A percentile compares a stretch with the other conserved stretches of the same genome.
These are phyloP conservation scores for Drosophila setifemur DNA, from an alignment of 1,140 invertebrate genomes.

Conservation along the genomic window DNA sequence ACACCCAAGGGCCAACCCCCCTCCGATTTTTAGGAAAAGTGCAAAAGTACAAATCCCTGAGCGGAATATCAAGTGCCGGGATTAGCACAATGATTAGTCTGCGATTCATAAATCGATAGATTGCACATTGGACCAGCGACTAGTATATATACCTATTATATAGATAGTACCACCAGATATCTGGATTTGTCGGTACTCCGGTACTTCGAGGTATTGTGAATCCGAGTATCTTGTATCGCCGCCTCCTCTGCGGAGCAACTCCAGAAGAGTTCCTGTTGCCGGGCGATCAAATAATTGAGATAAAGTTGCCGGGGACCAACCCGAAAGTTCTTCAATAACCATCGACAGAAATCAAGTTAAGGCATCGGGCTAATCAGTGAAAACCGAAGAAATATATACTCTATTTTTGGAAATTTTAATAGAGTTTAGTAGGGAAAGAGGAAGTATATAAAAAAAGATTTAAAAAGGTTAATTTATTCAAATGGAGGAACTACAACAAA, in stretches of 20 bases:
- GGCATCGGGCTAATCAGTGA: no score
- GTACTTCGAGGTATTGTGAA: no score
- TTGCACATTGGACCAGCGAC: constrained; percentile 21
- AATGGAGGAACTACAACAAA: no score
- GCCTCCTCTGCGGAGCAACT: not conserved
- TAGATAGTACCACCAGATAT: not conserved
- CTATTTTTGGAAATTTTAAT: no score
- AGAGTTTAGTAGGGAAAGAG: no score
- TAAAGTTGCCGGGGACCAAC: constrained; percentile 47
- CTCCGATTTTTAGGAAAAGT: constrained; percentile 67
- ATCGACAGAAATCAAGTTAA: constrained; percentile 15
- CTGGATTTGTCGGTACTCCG: not conserved
- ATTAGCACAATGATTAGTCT: constrained; percentile 56
- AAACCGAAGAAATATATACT: not conserved
- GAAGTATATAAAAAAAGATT: no score
- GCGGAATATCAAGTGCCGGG: constrained; percentile 70
- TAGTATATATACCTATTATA: not conserved
- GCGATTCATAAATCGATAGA: constrained; percentile 67
- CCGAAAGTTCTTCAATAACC: constrained; percentile 17
- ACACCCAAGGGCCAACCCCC: constrained; percentile 47
- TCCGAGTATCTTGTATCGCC: not conserved
- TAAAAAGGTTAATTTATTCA: no score
- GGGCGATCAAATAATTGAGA: constrained; percentile 73
- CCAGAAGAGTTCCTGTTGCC: constrained; percentile 6
- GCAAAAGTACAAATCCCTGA: constrained; percentile 82